These are phyloP conservation scores for Xylota sylvarum DNA, from an alignment of 2,888 invertebrate genomes.

Conservation along the genomic window DNA sequence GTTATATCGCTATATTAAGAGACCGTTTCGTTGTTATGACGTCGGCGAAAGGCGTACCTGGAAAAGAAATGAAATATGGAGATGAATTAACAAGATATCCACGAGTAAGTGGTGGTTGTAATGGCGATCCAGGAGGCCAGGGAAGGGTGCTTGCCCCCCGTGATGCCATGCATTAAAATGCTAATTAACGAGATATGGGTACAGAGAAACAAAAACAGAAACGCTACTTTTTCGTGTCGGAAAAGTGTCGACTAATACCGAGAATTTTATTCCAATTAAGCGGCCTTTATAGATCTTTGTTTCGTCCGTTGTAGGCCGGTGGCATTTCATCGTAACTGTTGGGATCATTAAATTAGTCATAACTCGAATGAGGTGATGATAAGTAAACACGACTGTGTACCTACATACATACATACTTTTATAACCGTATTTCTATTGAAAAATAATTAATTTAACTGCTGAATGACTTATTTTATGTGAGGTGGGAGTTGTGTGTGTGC, in stretches of 20 bases:
- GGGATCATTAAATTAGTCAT: slow-evolving; percentile 73
- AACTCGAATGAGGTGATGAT: slow-evolving; percentile 71
- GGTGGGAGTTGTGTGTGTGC: neutral
- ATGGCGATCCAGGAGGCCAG: slow-evolving; percentile 35
- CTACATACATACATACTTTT: slow-evolving; percentile 28
- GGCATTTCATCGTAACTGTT: slow-evolving; percentile 62
- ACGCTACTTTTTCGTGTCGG: slow-evolving; percentile 48
- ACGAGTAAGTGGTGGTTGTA: slow-evolving; percentile 24
- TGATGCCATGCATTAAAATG: slow-evolving; percentile 73
- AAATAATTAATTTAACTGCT: slow-evolving; percentile 52
- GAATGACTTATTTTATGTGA: slow-evolving; percentile 14
- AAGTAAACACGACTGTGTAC: slow-evolving; percentile 11
- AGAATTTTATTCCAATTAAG: slow-evolving; percentile 73
- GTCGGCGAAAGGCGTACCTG: slow-evolving; percentile 72
- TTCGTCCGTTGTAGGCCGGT: slow-evolving; percentile 11
- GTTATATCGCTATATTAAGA: slow-evolving; percentile 65
- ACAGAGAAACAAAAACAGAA: slow-evolving; percentile 40
- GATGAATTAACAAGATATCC: slow-evolving; percentile 69
- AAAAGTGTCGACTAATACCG: slow-evolving; percentile 67
- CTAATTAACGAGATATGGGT: slow-evolving; percentile 70
- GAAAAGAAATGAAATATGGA: slow-evolving; percentile 74
- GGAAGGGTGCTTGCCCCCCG: slow-evolving; percentile 58
- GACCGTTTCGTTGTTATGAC: slow-evolving; percentile 68
- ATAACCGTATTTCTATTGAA: slow-evolving; percentile 47
- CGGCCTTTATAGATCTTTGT: slow-evolving; percentile 47